Conservation (phyloP, 2,888 invertebrate species). For the Limnephilus lunatus region DNA sequence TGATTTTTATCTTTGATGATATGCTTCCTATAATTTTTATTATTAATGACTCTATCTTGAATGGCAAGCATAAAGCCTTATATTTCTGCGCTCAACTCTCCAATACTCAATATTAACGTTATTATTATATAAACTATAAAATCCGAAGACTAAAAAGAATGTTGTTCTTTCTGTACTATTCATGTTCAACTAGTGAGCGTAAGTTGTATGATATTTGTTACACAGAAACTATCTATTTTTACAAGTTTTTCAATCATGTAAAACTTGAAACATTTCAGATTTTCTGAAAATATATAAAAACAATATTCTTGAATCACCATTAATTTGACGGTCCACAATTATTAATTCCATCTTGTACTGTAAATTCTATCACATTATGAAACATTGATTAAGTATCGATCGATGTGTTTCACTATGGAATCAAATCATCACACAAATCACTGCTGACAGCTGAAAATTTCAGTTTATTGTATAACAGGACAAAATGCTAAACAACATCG, state of each 20-base stretch:
- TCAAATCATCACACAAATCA: conserved; percentile 22
- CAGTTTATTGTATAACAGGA: conserved; percentile 10
- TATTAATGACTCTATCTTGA: too few relatives aligned
- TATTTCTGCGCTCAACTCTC: too few relatives aligned
- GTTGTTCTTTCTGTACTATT: too few relatives aligned
- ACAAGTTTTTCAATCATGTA: not conserved
- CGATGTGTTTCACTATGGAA: not conserved
- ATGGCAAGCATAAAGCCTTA: too few relatives aligned
- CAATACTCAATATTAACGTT: too few relatives aligned
- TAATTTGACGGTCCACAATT: not conserved
- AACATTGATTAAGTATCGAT: not conserved
- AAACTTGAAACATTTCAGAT: not conserved
- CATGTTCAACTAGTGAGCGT: too few relatives aligned
- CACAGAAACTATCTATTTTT: too few relatives aligned
- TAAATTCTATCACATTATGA: not conserved
- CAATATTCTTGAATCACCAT: not conserved
- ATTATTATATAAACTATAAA: too few relatives aligned
- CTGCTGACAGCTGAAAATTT: not conserved
- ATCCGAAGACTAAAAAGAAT: too few relatives aligned
- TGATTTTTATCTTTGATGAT: too few relatives aligned
- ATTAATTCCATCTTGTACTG: not conserved
- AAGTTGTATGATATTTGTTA: too few relatives aligned
- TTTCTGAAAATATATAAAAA: not conserved
- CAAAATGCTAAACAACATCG: not conserved
- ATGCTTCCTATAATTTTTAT: too few relatives aligned